phyloP scores from a whole-genome alignment of 2,113 vertebrate species.

The Apistogramma diplotaenia region DNA sequence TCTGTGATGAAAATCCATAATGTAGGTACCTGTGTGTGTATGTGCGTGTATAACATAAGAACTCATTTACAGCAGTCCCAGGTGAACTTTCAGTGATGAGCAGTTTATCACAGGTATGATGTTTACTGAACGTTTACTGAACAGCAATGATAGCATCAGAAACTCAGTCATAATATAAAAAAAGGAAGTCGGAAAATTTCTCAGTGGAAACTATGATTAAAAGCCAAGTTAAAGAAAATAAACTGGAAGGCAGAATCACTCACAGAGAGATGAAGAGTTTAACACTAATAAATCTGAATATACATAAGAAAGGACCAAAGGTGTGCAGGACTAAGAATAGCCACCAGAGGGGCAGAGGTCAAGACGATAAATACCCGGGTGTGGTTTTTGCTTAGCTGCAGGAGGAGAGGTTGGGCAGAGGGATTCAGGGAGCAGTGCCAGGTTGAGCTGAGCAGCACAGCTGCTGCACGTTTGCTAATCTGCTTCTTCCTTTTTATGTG shows the following conservation, averaged over 20 bases:
- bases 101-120: neutral
- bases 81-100: neutral
- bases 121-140: too few species aligned
- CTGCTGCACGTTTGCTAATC: neutral
- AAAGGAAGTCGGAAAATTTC: neutral
- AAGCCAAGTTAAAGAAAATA: constrained; percentile 3
- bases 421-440: neutral
- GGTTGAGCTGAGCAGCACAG: neutral
- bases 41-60: neutral
- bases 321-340: neutral
- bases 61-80: neutral
- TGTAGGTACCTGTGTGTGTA: neutral
- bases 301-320: constrained; percentile 8
- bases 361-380: constrained; percentile 19
- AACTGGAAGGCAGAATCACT: neutral
- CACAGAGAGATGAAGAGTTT: constrained; percentile 23
- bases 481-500: neutral
- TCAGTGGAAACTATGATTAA: neutral
- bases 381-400: neutral
- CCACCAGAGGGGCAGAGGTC: constrained; percentile 17
- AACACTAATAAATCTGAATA: constrained; percentile 14
- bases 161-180: neutral
- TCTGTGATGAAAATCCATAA: neutral
- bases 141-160: neutral
- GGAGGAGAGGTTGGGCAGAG: neutral